Percentiles rank a stretch among this genome's conserved stretches.
Evolutionary conservation across 2,888 invertebrate species (phyloP).

Genomic region (Tuta absoluta): DNA sequence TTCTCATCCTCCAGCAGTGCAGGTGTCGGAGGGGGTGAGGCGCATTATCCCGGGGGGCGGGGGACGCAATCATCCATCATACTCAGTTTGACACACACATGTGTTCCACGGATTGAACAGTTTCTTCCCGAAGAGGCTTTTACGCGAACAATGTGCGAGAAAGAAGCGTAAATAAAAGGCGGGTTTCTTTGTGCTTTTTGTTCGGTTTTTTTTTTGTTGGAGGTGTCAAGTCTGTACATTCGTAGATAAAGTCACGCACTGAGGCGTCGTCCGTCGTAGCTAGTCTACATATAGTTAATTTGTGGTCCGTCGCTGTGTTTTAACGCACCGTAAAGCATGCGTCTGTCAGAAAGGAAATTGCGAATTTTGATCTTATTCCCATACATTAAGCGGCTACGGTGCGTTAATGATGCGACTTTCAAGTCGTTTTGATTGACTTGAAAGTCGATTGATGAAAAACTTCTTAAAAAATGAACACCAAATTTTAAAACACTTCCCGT

Average conservation of each 20-base stretch:
- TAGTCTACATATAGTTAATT: no score
- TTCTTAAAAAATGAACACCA: no score
- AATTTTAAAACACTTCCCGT: no score
- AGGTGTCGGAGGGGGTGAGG: conserved; percentile 7
- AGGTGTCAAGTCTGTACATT: neutral
- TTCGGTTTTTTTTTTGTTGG: conserved; percentile 9
- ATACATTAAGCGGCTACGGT: no score
- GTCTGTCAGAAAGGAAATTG: no score
- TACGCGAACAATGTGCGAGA: conserved; percentile 23
- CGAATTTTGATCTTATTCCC: no score
- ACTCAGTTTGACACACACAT: conserved; percentile 69
- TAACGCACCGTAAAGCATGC: no score
- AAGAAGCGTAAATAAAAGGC: conserved; percentile 9
- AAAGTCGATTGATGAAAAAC: no score
- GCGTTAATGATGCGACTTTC: no score
- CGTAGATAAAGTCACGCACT: neutral
- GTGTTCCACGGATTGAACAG: conserved; percentile 66
- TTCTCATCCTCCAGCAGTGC: neutral
- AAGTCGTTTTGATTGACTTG: no score
- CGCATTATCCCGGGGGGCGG: conserved; percentile 14
- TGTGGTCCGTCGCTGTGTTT: no score
- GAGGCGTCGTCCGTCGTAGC: no score
- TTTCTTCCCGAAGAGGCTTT: conserved; percentile 44
- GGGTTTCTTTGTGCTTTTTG: conserved; percentile 3
- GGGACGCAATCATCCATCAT: conserved; percentile 57